phyloP scores from a whole-genome alignment of 2,113 vertebrate genomes.

The Pheucticus melanocephalus region DNA sequence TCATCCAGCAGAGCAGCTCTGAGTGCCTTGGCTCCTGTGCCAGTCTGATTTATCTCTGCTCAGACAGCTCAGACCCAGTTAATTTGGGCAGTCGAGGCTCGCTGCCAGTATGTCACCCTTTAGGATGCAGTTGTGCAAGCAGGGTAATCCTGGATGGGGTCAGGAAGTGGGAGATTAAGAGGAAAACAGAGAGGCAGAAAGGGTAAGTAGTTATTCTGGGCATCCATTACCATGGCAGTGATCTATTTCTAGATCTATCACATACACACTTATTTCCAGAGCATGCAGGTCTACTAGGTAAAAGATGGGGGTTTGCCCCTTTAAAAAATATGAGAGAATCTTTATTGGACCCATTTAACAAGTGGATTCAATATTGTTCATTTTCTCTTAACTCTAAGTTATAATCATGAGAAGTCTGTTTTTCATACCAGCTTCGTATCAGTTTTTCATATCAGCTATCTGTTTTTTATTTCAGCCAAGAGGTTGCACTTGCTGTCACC shows the following conservation, averaged over 20 bases:
- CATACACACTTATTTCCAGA: neutral
- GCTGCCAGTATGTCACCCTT: neutral
- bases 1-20: neutral
- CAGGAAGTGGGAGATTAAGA: neutral
- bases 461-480: neutral
- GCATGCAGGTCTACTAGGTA: neutral
- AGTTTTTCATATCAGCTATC: neutral
- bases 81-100: neutral
- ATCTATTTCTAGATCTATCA: neutral
- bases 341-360: neutral
- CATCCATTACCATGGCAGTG: conserved; percentile 22
- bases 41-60: neutral
- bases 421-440: neutral
- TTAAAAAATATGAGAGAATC: neutral
- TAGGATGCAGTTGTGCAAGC: neutral
- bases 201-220: neutral
- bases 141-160: neutral
- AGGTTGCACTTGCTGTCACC: conserved; percentile 1
- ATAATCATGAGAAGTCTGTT: neutral
- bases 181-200: neutral
- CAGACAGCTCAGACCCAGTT: neutral
- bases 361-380: neutral
- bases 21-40: neutral
- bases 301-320: neutral
- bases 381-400: neutral